These are phyloP conservation scores for Liasis olivaceus DNA, from an alignment of 2,797 vertebrate genomes.

Conservation along the genomic window DNA sequence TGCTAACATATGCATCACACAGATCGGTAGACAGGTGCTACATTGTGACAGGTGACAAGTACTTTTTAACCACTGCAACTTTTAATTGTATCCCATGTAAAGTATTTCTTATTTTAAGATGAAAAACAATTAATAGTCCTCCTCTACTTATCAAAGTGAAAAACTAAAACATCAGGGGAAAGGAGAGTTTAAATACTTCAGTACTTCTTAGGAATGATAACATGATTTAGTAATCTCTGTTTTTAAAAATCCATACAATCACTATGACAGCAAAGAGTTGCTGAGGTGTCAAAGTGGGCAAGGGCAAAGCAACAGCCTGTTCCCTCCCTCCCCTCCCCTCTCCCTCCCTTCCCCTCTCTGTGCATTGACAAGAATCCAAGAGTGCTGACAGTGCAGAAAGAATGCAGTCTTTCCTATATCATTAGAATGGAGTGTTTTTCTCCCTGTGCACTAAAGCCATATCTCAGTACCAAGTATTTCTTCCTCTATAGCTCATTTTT, in stretches of 20 bases:
- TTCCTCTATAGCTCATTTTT: too few relatives aligned
- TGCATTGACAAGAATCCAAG: too few relatives aligned
- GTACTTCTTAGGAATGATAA: neutral
- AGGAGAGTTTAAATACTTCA: neutral
- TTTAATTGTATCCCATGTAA: conserved; percentile 67
- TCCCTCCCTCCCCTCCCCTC: too few relatives aligned
- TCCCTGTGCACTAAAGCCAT: too few relatives aligned
- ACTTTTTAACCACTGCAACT: conserved; percentile 58
- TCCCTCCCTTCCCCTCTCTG: too few relatives aligned
- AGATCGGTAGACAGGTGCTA: neutral
- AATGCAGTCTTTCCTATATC: too few relatives aligned
- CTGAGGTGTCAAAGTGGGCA: neutral
- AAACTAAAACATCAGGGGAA: conserved; percentile 58
- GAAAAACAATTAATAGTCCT: conserved; percentile 66
- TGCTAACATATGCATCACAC: neutral
- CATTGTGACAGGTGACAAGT: neutral
- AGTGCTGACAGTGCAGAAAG: too few relatives aligned
- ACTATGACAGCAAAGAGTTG: neutral
- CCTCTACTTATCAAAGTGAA: conserved; percentile 53
- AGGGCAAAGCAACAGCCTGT: neutral
- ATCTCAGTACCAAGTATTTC: too few relatives aligned
- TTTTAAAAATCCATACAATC: neutral
- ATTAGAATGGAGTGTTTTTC: too few relatives aligned
- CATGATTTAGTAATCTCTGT: neutral
- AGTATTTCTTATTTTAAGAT: conserved; percentile 54